A percentile compares a stretch with the other conserved stretches of the same genome.
Evolutionary conservation across 2,888 invertebrate species (phyloP).

Genomic region (Folsomia candida): DNA sequence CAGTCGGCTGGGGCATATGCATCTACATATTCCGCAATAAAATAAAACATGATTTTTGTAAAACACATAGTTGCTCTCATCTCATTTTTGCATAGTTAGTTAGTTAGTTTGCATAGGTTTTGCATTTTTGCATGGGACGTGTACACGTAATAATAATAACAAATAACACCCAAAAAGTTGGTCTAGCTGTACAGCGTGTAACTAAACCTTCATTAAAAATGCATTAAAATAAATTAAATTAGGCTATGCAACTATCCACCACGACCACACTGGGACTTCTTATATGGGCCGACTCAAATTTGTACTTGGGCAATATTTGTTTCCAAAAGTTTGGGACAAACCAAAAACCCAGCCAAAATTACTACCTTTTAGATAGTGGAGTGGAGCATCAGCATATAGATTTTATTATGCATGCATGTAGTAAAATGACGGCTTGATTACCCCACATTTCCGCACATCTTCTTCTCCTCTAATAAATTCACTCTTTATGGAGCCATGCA

Average conservation of each 20-base stretch:
- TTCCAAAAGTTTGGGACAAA: not conserved
- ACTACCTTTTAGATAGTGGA: no score
- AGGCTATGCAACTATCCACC: no score
- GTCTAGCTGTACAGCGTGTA: not conserved
- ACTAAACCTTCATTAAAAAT: not conserved
- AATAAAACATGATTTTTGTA: not conserved
- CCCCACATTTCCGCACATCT: not conserved
- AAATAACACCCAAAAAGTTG: no score
- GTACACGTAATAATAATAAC: no score
- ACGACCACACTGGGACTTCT: no score
- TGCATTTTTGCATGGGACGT: no score
- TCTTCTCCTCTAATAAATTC: not conserved
- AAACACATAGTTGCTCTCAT: not conserved
- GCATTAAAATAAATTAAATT: not conserved
- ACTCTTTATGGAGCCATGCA: not conserved
- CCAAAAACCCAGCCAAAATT: no score
- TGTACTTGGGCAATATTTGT: not conserved
- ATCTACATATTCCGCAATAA: not conserved
- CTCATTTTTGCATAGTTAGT: not conserved
- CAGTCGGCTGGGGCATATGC: no score
- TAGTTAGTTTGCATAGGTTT: no score
- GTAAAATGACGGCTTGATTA: not conserved
- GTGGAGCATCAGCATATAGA: no score
- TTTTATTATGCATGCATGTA: not conserved
- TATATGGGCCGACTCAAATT: not conserved